Base-by-base conservation (phyloP, 2,888 invertebrate genomes). In the Anticlea derivata region DNA sequence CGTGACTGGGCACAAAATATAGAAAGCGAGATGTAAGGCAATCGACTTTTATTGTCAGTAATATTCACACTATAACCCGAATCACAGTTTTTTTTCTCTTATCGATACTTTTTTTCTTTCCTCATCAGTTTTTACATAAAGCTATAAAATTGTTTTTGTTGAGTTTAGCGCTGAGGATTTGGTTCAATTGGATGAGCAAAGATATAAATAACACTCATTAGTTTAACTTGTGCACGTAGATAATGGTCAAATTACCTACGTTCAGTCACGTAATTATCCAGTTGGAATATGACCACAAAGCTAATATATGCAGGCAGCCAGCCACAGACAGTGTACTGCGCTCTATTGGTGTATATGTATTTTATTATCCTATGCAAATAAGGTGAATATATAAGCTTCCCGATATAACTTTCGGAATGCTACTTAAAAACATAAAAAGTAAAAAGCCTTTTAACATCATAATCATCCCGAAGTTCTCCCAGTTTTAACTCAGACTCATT, bases 31-130 rank as follows among this genome's bases (percentile, higher is more conserved):
- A 55, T 49, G 57, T 50, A 55, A 59, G 50, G 31, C 57, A 57
- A 59, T 61, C 59, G 55, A 49, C 47, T 55, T 53, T 58, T 57
- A 58, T 55, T 50, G 51, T 38, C 51, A 41, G 29, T 49, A 48
- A 50, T 52, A 50, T 45, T 38, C 44, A 24, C 38, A 30, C 50
- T 31, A 52, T 50, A 54, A 56, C 54, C 41, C 48, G 46, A 58
- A 52, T 55, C 47, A 41, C 52, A 23, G 48, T 34, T 53, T 49
- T 43, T 51, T 54, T 43, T 37, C 34, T 39, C 41, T 10, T 45
- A 26, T 6, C 20, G 31, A 11, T 31, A 26, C 29, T 43, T 40
- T 40, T n/a, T 23, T 17, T 1, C 4, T 22, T 20, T 27, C 20
- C 10, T 29, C n/a, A 29, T 29, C 22, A 40, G 20, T 29, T 39